Evolutionary conservation across 2,888 invertebrate species (phyloP).

Genomic region (Phortica magna): DNA sequence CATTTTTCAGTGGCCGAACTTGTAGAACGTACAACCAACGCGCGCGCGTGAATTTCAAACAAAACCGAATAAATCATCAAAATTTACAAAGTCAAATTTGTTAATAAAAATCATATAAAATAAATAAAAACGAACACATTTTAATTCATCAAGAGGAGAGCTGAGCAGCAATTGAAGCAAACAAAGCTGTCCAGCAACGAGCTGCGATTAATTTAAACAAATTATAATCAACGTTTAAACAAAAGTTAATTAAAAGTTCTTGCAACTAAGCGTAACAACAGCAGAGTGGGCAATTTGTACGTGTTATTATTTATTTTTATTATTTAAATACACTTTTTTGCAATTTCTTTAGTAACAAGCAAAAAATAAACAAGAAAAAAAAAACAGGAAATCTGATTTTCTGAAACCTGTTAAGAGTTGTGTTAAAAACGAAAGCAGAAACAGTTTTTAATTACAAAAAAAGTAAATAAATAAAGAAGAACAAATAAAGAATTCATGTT

Average conservation of each 20-base stretch:
- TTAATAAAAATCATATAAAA: neutral
- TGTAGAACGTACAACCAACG: neutral
- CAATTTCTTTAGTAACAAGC: neutral
- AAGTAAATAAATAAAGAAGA: neutral
- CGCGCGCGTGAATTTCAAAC: conserved; percentile 14
- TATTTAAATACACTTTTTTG: neutral
- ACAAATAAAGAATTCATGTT: conserved; percentile 1
- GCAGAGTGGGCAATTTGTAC: neutral
- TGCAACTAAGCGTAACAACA: neutral
- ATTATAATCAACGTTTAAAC: neutral
- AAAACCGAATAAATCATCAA: neutral
- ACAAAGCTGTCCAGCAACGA: neutral
- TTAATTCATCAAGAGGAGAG: neutral
- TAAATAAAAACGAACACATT: neutral
- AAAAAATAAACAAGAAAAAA: neutral
- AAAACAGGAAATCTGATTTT: conserved; percentile 26
- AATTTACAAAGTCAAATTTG: neutral
- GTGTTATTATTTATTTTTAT: neutral
- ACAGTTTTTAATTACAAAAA: conserved; percentile 3
- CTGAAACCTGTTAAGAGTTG: conserved; percentile 20
- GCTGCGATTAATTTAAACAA: neutral
- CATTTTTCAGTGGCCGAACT: conserved; percentile 12
- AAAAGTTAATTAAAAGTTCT: neutral
- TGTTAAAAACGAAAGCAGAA: conserved; percentile 30
- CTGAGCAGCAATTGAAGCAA: neutral